Conservation (phyloP, 2,113 vertebrate genomes). For the Cacatua alba region DNA sequence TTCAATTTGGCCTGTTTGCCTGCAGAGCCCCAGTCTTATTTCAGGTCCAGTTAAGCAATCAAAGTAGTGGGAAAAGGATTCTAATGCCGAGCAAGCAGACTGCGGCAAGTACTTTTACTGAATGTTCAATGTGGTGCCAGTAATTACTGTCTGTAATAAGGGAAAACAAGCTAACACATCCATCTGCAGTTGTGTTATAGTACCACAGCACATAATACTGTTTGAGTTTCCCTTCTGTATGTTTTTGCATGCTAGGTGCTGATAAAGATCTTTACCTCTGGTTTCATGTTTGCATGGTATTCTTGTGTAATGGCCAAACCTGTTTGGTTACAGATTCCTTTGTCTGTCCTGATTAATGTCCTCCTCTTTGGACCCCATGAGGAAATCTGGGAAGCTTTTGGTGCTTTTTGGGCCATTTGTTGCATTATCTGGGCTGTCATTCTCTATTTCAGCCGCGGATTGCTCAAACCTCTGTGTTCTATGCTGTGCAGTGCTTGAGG, state of each 20-base stretch:
- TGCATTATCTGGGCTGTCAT: conserved; percentile 43
- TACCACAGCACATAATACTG: not conserved
- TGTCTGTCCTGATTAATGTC: conserved; percentile 34
- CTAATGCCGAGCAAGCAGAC: not conserved
- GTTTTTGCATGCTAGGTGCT: not conserved
- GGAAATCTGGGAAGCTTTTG: conserved; percentile 30
- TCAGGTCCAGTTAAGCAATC: not conserved
- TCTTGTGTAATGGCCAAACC: conserved; percentile 56
- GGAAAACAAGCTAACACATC: not conserved
- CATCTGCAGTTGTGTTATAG: not conserved
- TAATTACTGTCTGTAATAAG: not conserved
- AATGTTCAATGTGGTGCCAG: not conserved
- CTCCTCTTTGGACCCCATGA: conserved; percentile 9
- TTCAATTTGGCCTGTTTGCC: not conserved
- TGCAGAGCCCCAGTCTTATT: not conserved
- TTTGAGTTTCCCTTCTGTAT: not conserved
- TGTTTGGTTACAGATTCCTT: conserved; percentile 50
- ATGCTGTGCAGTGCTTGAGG: not conserved
- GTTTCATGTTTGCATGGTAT: conserved; percentile 37
- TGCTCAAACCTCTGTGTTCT: not conserved
- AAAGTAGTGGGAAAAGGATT: not conserved
- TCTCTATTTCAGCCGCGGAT: not conserved
- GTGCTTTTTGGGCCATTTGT: conserved; percentile 34
- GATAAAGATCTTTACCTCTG: conserved; percentile 63
- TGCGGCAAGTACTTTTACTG: not conserved